These are phyloP conservation scores for Acestrorhynchus altus DNA, from an alignment of 2,797 vertebrate genomes.

Conservation along the genomic window DNA sequence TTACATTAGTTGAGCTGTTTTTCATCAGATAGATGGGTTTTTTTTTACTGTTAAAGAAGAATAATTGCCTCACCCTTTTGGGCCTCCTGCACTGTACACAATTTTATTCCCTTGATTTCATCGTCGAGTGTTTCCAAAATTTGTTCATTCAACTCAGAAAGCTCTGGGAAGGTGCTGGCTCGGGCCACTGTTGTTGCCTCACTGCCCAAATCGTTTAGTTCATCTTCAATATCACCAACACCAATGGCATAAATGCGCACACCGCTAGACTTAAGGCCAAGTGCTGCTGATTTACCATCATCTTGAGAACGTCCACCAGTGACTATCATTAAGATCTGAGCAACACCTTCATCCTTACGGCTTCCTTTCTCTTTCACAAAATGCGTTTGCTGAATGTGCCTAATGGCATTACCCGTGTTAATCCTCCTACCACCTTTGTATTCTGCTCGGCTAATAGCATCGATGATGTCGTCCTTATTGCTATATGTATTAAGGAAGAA, in stretches of 20 bases:
- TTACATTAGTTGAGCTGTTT: too few species aligned
- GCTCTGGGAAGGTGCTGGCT: conserved; percentile 74
- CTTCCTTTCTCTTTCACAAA: conserved; percentile 90
- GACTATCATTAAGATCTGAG: conserved; percentile 92
- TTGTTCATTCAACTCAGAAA: conserved; percentile 91
- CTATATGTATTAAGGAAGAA: conserved; percentile 88
- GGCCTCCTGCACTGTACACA: conserved; percentile 73
- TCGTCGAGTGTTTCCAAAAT: conserved; percentile 86
- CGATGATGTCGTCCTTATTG: conserved; percentile 81
- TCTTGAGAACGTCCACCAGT: conserved; percentile 86
- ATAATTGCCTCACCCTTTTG: conserved; percentile 75
- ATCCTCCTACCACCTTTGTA: conserved; percentile 89
- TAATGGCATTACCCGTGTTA: conserved; percentile 87
- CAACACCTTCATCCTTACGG: conserved; percentile 83
- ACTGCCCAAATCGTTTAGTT: conserved; percentile 85
- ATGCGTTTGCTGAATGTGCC: conserved; percentile 82
- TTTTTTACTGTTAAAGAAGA: not conserved
- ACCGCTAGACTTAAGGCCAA: conserved; percentile 78
- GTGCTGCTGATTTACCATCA: conserved; percentile 83
- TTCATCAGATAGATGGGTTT: too few species aligned
- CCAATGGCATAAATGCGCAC: conserved; percentile 90
- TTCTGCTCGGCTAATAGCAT: conserved; percentile 78
- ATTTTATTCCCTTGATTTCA: conserved; percentile 79
- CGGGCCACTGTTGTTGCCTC: conserved; percentile 83
- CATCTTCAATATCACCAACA: conserved; percentile 80